These are phyloP conservation scores for Oscheius sp. DNA, from an alignment of 2,888 invertebrate species.

Conservation along the genomic window DNA sequence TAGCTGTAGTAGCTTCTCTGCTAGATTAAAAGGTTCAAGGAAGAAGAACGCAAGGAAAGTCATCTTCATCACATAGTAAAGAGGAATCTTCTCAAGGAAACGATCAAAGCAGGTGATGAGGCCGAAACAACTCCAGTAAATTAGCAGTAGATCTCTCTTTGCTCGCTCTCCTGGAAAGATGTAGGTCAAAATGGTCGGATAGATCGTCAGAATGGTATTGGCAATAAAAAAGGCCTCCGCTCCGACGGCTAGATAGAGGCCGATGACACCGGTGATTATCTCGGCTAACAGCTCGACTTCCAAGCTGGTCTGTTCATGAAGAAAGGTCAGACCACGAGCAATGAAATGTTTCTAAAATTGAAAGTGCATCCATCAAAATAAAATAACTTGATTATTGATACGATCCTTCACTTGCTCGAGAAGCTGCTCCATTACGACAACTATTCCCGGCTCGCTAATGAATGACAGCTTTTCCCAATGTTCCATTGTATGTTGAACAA, in stretches of 20 bases:
- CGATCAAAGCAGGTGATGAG: constrained; percentile 38
- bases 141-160: constrained; percentile 31
- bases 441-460: constrained; percentile 36
- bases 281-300: constrained; percentile 22
- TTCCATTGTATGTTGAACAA: no score
- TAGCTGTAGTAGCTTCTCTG: neutral
- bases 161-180: constrained; percentile 42
- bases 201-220: constrained; percentile 35
- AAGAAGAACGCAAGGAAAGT: constrained; percentile 34
- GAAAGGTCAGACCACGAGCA: no score
- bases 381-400: no score
- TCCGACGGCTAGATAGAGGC: constrained; percentile 8
- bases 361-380: constrained; percentile 35
- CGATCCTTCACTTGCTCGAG: no score
- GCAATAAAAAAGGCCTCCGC: constrained; percentile 30
- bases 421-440: no score
- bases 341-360: no score
- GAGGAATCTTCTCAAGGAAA: constrained; percentile 34
- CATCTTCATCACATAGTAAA: constrained; percentile 44
- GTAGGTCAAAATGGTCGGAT: constrained; percentile 40
- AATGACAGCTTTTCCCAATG: neutral
- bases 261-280: neutral
- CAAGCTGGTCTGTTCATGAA: no score
- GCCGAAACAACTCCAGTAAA: constrained; percentile 40
- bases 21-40: constrained; percentile 33